Evolutionary conservation across 2,888 invertebrate species (phyloP), one percentile per base, ranked within the genome.

Genomic region (Scrobipalpa atriplicella): DNA sequence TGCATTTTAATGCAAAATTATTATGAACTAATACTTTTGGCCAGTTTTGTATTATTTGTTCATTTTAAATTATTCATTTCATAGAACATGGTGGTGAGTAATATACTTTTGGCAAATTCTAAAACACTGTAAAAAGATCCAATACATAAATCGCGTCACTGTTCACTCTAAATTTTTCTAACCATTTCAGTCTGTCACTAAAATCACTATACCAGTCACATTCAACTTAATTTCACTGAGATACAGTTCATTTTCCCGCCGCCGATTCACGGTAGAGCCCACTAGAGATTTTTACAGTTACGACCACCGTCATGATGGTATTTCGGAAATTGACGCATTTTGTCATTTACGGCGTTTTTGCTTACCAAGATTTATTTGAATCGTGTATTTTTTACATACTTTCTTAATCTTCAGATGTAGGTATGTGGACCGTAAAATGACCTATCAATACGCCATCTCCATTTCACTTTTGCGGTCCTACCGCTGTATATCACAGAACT

Each of bases 401-500:
- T 47, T 11, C 13, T 43, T n/a, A n/a, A n/a, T n/a, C n/a, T 43
- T 43, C 13, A 16, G n/a, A 43, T 43, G 13, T n/a, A 7, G 11
- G 43, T 1, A 43, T 1, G 11, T n/a, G 43, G 7, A 47, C 16
- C 43, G 29, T 29, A 29, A 47, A 47, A 47, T 16, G 47, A n/a
- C n/a, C n/a, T n/a, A n/a, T n/a, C n/a, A n/a, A n/a, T n/a, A n/a
- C 47, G 47, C n/a, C 47, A 47, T n/a, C 16, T 47, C 16, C 47
- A 6, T n/a, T 16, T 13, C 8, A 39, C 39, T 62, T 68, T 73
- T 71, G 78, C 81, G 39, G 3, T 16, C 18, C 86, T 92, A 92
- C 76, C 91, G 91, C 78, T 88, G 88, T 71, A 90, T 91, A 89
- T 90, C 91, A 87, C 91, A 92, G 84, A 84, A 75, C 75, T 82